A percentile compares a stretch with the other conserved stretches of the same genome.
Conservation (phyloP, 2,888 invertebrate species). For the Erynnis tages region DNA sequence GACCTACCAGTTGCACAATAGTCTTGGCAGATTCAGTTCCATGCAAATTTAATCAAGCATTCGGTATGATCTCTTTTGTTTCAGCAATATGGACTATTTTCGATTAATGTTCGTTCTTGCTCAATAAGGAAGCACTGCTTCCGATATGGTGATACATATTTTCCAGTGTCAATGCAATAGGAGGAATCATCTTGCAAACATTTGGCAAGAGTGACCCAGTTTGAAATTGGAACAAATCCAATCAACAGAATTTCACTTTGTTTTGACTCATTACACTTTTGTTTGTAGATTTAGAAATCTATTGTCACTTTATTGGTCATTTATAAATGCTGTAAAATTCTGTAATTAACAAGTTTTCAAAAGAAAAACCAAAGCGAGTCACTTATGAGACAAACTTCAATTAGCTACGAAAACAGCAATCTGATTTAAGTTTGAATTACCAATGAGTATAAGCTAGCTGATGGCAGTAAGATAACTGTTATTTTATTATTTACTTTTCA, state of each 20-base stretch:
- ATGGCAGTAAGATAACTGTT: no score
- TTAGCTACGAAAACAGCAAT: no score
- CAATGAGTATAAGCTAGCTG: no score
- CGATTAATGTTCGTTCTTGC: background rate
- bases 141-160: slow-evolving; percentile 14
- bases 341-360: no score
- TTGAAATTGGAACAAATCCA: slow-evolving; percentile 2
- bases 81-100: background rate
- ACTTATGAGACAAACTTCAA: no score
- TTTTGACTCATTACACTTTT: no score
- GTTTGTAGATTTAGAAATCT: no score
- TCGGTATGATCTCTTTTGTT: background rate
- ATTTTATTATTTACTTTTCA: background rate
- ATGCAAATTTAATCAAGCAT: background rate
- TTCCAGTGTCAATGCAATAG: slow-evolving; percentile 7
- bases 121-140: slow-evolving; percentile 15
- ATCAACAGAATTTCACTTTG: background rate
- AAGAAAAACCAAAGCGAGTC: no score
- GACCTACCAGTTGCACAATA: background rate
- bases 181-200: slow-evolving; percentile 5
- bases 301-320: no score
- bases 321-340: no score
- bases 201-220: background rate
- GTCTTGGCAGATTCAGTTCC: background rate
- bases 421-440: no score